Evolutionary conservation across 2,797 vertebrate species (phyloP), one percentile per base, ranked within the genome.

Genomic region (Synanceia verrucosa): DNA sequence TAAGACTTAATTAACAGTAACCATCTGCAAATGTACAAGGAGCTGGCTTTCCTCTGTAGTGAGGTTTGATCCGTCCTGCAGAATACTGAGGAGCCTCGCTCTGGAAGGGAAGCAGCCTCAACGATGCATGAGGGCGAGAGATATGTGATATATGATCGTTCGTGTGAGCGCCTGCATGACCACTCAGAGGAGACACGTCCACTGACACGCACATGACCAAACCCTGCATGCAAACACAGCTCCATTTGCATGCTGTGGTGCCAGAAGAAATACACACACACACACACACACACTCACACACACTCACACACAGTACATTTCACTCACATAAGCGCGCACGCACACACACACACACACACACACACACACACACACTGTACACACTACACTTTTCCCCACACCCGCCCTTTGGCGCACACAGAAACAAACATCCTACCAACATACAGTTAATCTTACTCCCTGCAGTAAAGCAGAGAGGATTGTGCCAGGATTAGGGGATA

Each of bases 401-500:
- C 24, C 43, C 65, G 19, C 55, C 74, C 75, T 74, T 77, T 51
- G 58, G 60, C 48, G 21, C 79, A 70, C 81, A 67, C 66, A 73
- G 79, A 84, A 61, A 89, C 78, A 89, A 88, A 91, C 84, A 78
- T 78, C 76, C 89, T 78, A 83, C 89, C 89, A 88, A 88, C 82
- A 84, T 88, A 87, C 80, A 90, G 89, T 92, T 94, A 93, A 94
- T 92, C 93, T 91, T 75, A 76, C 89, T 91, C 84, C 89, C 88
- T 73, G 84, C 87, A 90, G 93, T 92, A 92, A 93, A 86, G 86
- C 91, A 88, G 87, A 93, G 90, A 92, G 93, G 93, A 91, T 94
- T 94, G 93, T 90, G 83, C 84, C 86, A 87, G 94, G 94, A 94
- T 94, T 95, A 94, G 64, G 74, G 83, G 87, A 92, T 92, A 93